A percentile compares a stretch with the other conserved stretches of the same genome.
Conservation (phyloP, 2,113 vertebrate genomes). For the Microcebus tavaratra region DNA sequence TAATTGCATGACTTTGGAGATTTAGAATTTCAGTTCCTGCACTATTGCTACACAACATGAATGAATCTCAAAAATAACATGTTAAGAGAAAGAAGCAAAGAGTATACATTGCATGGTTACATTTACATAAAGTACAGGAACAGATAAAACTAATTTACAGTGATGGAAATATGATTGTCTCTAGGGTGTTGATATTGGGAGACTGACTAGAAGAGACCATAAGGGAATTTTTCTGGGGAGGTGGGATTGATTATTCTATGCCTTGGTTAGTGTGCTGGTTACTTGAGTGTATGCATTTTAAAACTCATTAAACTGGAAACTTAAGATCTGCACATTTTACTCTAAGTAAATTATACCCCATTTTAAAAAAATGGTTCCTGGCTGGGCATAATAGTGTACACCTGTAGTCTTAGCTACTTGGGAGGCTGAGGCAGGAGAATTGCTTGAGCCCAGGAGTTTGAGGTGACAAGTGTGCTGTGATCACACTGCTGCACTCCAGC, state of each 20-base stretch:
- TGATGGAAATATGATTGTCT: background rate
- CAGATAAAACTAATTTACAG: background rate
- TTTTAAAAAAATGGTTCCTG: background rate
- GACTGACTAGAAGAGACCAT: background rate
- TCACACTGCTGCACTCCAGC: no score
- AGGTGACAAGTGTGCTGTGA: no score
- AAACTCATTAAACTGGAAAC: background rate
- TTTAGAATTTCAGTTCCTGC: background rate
- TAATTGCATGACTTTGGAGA: background rate
- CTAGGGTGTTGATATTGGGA: background rate
- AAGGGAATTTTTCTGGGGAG: background rate
- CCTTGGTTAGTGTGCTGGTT: background rate
- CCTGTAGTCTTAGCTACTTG: no score
- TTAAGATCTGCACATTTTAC: background rate
- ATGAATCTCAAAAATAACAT: background rate
- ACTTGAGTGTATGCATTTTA: background rate
- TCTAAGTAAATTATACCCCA: background rate
- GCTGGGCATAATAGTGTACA: no score
- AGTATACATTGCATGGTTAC: background rate
- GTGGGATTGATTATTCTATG: background rate
- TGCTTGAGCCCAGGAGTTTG: no score
- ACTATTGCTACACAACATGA: background rate
- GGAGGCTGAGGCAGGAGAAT: no score
- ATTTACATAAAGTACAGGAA: background rate
- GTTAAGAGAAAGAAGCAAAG: background rate